A percentile compares a stretch with the other conserved stretches of the same genome.
These are phyloP conservation scores for Drosophila virilis DNA, from an alignment of 1,140 invertebrate genomes.

Conservation along the genomic window DNA sequence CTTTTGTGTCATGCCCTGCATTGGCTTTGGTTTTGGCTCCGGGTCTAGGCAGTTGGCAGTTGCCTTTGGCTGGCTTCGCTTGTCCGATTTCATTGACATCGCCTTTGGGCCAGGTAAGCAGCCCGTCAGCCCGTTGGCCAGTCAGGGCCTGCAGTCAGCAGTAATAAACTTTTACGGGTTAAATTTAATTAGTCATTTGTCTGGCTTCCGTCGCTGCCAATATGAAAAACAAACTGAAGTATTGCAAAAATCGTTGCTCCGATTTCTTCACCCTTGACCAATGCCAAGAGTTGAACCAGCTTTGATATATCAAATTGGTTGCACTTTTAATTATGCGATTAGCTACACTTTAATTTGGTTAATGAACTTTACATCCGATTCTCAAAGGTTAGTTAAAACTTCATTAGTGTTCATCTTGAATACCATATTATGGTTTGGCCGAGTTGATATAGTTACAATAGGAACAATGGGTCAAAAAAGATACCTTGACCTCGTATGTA, in stretches of 20 bases:
- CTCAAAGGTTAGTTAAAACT: too few species aligned
- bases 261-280: conserved; percentile 38
- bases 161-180: conserved; percentile 78
- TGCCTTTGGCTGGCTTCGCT: conserved; percentile 42
- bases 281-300: neutral
- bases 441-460: too few species aligned
- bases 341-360: neutral
- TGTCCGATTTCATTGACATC: conserved; percentile 72
- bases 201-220: conserved; percentile 64
- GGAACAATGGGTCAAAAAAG: too few species aligned
- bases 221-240: conserved; percentile 31
- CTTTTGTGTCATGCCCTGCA: conserved; percentile 68
- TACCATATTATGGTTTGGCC: too few species aligned
- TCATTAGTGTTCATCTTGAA: too few species aligned
- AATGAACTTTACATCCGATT: neutral
- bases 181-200: conserved; percentile 81
- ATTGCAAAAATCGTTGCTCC: conserved; percentile 29
- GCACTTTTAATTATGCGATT: neutral
- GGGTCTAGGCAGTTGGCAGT: conserved; percentile 8
- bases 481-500: too few species aligned
- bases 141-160: conserved; percentile 58
- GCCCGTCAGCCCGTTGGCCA: conserved; percentile 12
- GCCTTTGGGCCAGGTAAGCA: conserved; percentile 35
- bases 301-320: neutral
- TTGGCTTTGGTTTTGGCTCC: conserved; percentile 40